Evolutionary conservation across 1,140 invertebrate genomes (phyloP).

Genomic region (Stenopsyche tienmushanensis): DNA sequence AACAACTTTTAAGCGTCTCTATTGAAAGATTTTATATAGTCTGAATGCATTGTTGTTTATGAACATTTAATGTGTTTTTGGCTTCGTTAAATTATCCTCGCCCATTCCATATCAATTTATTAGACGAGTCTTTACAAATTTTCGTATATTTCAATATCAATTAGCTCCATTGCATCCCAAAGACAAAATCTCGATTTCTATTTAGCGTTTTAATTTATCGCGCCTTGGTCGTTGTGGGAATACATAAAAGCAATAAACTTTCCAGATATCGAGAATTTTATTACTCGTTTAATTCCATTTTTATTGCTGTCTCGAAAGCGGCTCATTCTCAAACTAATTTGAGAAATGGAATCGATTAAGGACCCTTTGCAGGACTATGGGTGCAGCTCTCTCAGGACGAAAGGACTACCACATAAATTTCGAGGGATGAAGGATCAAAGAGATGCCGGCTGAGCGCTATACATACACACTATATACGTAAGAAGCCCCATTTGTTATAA

Average conservation of each 20-base stretch:
- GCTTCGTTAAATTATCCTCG: too few relatives aligned
- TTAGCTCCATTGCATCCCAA: too few relatives aligned
- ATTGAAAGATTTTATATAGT: too few relatives aligned
- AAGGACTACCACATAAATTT: conserved; percentile 37
- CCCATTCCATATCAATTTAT: too few relatives aligned
- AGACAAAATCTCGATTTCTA: too few relatives aligned
- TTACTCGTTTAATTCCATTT: conserved; percentile 11
- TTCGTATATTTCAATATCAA: neutral
- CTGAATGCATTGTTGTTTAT: too few relatives aligned
- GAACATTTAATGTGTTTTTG: too few relatives aligned
- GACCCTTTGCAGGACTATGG: conserved; percentile 18
- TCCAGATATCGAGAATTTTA: conserved; percentile 2
- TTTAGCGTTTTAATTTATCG: too few relatives aligned
- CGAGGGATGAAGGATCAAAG: conserved; percentile 41
- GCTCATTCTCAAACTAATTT: conserved; percentile 36
- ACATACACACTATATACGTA: neutral
- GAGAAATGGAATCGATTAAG: conserved; percentile 42
- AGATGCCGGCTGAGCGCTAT: conserved; percentile 30
- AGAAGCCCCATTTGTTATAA: conserved; percentile 36
- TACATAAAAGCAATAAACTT: neutral
- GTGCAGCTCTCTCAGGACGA: conserved; percentile 20
- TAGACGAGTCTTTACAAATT: too few relatives aligned
- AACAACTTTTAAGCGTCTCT: too few relatives aligned
- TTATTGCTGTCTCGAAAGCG: conserved; percentile 16
- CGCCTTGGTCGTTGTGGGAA: too few relatives aligned